phyloP scores from a whole-genome alignment of 2,888 invertebrate species.

The Esperia sulphurella region DNA sequence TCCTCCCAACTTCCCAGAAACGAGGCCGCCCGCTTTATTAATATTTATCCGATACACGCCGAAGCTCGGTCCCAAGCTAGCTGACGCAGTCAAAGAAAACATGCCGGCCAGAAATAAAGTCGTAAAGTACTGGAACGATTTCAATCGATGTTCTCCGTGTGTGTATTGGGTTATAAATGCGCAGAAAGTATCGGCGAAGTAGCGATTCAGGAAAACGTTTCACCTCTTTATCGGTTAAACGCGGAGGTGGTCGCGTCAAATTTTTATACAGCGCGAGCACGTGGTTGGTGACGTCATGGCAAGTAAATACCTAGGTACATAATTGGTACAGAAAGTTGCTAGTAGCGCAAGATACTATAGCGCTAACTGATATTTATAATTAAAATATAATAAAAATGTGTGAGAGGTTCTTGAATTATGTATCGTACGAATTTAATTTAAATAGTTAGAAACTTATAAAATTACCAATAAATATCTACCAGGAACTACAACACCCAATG shows the following conservation, averaged over 20 bases:
- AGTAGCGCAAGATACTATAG: no score
- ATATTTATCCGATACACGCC: conserved; percentile 77
- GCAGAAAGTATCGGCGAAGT: conserved; percentile 55
- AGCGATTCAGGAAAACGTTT: conserved; percentile 52
- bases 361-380: no score
- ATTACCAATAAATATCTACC: no score
- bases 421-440: no score
- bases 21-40: conserved; percentile 77
- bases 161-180: conserved; percentile 65
- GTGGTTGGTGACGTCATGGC: conserved; percentile 30
- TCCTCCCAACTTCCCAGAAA: conserved; percentile 77
- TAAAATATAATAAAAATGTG: no score
- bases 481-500: no score
- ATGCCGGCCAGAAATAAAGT: conserved; percentile 74
- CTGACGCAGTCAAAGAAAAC: conserved; percentile 78
- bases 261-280: conserved; percentile 34
- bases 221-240: conserved; percentile 31
- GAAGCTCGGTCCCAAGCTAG: conserved; percentile 66
- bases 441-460: no score
- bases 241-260: conserved; percentile 32
- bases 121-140: conserved; percentile 75
- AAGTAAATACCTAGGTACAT: conserved; percentile 5
- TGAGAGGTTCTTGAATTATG: no score
- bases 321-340: not conserved
- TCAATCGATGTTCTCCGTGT: conserved; percentile 69